Conservation (phyloP, 1,140 invertebrate genomes). For the Habropoda laboriosa region DNA sequence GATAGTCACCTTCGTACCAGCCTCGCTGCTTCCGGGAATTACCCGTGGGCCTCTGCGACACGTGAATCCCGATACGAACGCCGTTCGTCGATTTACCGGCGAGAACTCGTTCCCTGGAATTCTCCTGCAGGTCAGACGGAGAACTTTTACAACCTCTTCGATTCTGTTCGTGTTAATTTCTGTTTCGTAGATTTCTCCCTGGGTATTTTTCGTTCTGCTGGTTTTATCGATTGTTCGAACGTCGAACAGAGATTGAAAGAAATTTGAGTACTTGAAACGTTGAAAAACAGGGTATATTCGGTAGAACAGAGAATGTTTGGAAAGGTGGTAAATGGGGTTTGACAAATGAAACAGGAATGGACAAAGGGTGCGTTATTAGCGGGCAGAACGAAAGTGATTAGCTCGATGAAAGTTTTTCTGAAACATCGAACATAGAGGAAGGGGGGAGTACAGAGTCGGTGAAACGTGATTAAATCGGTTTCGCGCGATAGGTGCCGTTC, state of each 20-base stretch:
- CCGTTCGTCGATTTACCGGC: background rate
- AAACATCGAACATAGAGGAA: background rate
- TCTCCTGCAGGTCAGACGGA: too few species aligned
- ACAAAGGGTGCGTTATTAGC: background rate
- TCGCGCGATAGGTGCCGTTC: constrained; percentile 26
- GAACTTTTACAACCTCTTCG: too few species aligned
- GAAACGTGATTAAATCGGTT: constrained; percentile 38
- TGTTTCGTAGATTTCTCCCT: too few species aligned
- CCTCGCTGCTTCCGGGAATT: background rate
- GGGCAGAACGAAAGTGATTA: constrained; percentile 12
- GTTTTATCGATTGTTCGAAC: too few species aligned
- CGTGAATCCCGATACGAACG: background rate
- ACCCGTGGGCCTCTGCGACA: background rate
- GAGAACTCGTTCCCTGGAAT: background rate
- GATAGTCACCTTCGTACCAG: constrained; percentile 2
- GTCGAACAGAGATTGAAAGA: too few species aligned
- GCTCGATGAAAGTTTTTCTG: constrained; percentile 16
- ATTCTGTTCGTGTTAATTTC: too few species aligned
- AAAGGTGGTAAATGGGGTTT: background rate
- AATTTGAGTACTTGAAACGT: too few species aligned
- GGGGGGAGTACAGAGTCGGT: too few species aligned
- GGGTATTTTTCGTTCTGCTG: too few species aligned
- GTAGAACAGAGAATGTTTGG: too few species aligned
- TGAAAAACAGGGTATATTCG: too few species aligned
- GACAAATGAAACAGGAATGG: background rate